These are phyloP conservation scores for Channa maculata DNA, from an alignment of 2,113 vertebrate genomes.

Conservation along the genomic window DNA sequence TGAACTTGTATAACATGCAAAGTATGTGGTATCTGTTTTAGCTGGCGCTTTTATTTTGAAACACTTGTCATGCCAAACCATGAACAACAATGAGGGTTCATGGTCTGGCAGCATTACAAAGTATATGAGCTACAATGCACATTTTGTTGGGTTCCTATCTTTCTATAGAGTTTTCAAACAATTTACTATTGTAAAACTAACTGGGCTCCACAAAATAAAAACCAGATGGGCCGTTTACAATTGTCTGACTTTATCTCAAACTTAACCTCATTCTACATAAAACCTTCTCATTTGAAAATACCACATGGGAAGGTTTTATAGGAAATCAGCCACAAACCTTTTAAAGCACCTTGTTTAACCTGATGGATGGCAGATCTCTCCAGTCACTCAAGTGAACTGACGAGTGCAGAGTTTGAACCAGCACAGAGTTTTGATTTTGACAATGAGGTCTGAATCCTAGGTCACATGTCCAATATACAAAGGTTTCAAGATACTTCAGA, in stretches of 20 bases:
- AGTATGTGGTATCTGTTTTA: neutral
- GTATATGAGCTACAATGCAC: neutral
- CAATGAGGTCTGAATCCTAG: neutral
- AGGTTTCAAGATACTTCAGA: neutral
- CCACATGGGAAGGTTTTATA: neutral
- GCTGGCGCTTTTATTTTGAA: neutral
- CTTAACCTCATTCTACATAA: neutral
- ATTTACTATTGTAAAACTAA: neutral
- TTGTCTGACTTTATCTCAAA: conserved; percentile 6
- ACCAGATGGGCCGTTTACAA: neutral
- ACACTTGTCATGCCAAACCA: no score
- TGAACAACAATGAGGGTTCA: neutral
- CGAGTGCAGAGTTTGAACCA: neutral
- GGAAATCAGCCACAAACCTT: neutral
- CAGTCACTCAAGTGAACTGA: conserved; percentile 5
- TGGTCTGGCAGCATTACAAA: neutral
- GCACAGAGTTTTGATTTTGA: neutral
- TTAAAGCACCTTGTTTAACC: neutral
- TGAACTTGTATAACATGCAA: neutral
- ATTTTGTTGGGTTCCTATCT: conserved; percentile 21
- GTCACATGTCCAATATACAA: conserved; percentile 18
- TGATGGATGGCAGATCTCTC: neutral
- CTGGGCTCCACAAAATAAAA: conserved; percentile 6
- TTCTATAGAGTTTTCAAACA: conserved; percentile 3
- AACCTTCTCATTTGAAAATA: neutral